A percentile compares a stretch with the other conserved stretches of the same genome.
Conservation (phyloP, 2,888 invertebrate species). For the Volucella inanis region DNA sequence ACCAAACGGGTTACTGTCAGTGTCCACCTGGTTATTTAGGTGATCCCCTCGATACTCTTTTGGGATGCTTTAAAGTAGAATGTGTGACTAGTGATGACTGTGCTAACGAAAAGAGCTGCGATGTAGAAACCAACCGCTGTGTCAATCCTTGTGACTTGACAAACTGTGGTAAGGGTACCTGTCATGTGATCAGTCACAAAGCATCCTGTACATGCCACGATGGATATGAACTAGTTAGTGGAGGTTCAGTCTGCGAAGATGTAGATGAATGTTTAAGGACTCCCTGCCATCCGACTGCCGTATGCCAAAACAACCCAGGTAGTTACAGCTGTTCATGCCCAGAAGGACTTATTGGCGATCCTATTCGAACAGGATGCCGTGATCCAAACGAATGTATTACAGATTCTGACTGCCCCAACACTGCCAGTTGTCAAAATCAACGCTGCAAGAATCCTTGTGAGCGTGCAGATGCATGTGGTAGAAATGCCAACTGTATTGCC, state of each 20-base stretch:
- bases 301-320: constrained; percentile 91
- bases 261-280: constrained; percentile 90
- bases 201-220: constrained; percentile 89
- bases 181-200: constrained; percentile 88
- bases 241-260: constrained; percentile 87
- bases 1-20: constrained; percentile 89
- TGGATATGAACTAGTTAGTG: constrained; percentile 88
- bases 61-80: constrained; percentile 95
- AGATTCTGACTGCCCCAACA: constrained; percentile 90
- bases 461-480: constrained; percentile 87
- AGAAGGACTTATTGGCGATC: constrained; percentile 91
- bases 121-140: constrained; percentile 90
- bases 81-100: constrained; percentile 92
- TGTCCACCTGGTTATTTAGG: constrained; percentile 93
- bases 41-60: constrained; percentile 88
- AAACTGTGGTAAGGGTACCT: constrained; percentile 91
- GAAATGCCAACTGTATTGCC: constrained; percentile 89
- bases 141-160: constrained; percentile 91
- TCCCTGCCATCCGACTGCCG: constrained; percentile 91
- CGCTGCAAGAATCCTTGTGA: constrained; percentile 92
- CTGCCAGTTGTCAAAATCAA: constrained; percentile 89
- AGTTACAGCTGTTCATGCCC: constrained; percentile 90
- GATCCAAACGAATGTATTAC: constrained; percentile 92
- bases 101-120: constrained; percentile 89
- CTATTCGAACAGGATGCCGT: constrained; percentile 88